Base-by-base conservation (phyloP, 2,888 invertebrate genomes). In the Phyto melanocephala region DNA sequence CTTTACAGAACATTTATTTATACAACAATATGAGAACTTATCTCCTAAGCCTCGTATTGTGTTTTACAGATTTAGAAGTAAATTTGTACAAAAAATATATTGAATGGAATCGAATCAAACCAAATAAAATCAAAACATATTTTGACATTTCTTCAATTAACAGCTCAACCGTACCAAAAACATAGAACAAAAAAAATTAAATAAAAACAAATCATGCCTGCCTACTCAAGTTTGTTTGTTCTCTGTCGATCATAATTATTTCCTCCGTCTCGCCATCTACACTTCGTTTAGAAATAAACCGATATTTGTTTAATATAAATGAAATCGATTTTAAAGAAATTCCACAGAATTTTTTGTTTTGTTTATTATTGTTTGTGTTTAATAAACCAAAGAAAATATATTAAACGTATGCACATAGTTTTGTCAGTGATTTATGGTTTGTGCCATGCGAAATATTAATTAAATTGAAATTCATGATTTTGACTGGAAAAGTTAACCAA, bases 81-180 rank as follows among this genome's bases (percentile, higher is more conserved):
- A n/a, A n/a, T n/a, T n/a, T n/a, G n/a, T n/a, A n/a, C n/a, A n/a
- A n/a, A n/a, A 28, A 28, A 28, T 20, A 20, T 45, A 40, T 58
- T 54, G 22, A 50, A 42, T 67, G 13, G 37, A 62, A 37, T 71
- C 15, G 37, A 62, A 37, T 71, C 15, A 71, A 65, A 56, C 10
- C 52, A 11, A 28, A 58, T 33, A n/a, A 75, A 63, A 76, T 76
- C 28, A 45, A 71, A 65, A 75, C 58, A 54, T 60, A 65, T 67
- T 67, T 71, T 77, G 65, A 62, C 37, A 71, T 58, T 50, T 80
- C 60, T 52, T 71, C 58, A 80, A 80, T 75, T 62, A 76, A 67
- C 37, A 71, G 22, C 40, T 35, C 33, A 45, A 62, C 15, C 42
- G 42, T 35, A 52, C 20, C 15, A 52, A 35, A 35, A 56, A 1